Evolutionary conservation across 2,888 invertebrate genomes (phyloP), one percentile per base, ranked within the genome.

Genomic region (Nomada flava): DNA sequence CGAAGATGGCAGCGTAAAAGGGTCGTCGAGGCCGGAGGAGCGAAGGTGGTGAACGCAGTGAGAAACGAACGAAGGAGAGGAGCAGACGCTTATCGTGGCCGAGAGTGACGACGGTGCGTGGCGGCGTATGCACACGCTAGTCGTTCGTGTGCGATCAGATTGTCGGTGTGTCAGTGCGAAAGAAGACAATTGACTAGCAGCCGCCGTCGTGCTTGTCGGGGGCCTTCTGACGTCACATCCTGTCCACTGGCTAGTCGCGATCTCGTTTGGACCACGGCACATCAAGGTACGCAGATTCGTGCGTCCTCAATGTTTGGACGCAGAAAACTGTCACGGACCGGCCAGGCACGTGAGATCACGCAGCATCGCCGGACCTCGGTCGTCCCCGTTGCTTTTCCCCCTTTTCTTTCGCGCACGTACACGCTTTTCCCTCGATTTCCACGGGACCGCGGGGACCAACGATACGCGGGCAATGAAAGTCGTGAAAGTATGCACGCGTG

Each of bases 161-260:
- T 67, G 76, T 77, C 77, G 72, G 77, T 85, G 83, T 85, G 83
- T 77, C 89, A 82, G 86, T 85, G 88, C 79, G 86, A 87, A 84
- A 85, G 90, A 92, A 92, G 92, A 92, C 92, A 93, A 92, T 93
- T 93, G 92, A 90, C 91, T 92, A 84, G 87, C 82, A 89, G 89
- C 85, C 86, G 86, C 76, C 82, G 83, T 81, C 85, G 88, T 86
- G 84, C 86, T 86, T 83, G 82, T 69, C 90, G 88, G 90, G 89
- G 89, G 88, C 89, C 89, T 89, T 86, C 91, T 91, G 91, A 93
- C 93, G 92, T 93, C 93, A 93, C 90, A 91, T 93, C 93, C 93
- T 92, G 91, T 89, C 89, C 89, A 80, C 83, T 83, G 80, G 81
- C 79, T 78, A 88, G 85, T 80, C 89, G 91, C 90, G 88, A 89